Conservation (phyloP, 2,888 invertebrate species). For the Lottia gigantea region DNA sequence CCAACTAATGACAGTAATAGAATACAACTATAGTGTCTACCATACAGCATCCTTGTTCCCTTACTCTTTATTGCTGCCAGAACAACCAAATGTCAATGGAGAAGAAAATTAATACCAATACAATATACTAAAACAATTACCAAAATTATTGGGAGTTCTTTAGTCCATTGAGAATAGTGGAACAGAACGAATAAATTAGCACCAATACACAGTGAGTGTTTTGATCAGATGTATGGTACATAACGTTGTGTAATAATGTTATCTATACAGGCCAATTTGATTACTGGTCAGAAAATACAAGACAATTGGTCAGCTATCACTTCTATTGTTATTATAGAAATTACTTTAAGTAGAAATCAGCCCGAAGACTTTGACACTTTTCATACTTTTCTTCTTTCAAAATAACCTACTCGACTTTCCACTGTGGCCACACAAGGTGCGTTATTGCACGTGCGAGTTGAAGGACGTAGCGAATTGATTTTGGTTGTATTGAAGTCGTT, state of each 20-base stretch:
- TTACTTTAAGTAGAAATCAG: conserved; percentile 19
- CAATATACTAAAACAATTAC: conserved; percentile 23
- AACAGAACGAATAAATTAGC: conserved; percentile 20
- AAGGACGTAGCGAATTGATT: conserved; percentile 7
- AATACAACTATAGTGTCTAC: neutral
- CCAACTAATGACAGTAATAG: conserved; percentile 8
- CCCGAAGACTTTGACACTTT: conserved; percentile 14
- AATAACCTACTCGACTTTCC: conserved; percentile 2
- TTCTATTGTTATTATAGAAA: conserved; percentile 23
- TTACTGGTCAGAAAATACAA: conserved; percentile 16
- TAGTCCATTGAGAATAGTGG: neutral
- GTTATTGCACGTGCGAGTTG: conserved; percentile 5
- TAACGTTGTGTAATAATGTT: conserved; percentile 17
- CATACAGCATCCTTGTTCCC: neutral
- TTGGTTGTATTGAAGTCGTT: conserved; percentile 8
- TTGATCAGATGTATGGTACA: conserved; percentile 11
- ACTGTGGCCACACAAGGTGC: conserved; percentile 11
- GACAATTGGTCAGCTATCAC: conserved; percentile 15
- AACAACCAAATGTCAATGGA: conserved; percentile 22
- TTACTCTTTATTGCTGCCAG: neutral
- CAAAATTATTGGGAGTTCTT: conserved; percentile 17
- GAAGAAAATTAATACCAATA: conserved; percentile 26
- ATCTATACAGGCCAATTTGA: conserved; percentile 19
- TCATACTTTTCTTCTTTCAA: neutral
- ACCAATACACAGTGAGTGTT: conserved; percentile 12